Percentiles rank a stretch among this genome's conserved stretches.
Evolutionary conservation across 2,888 invertebrate species (phyloP).

Genomic region (Morpho achilles): DNA sequence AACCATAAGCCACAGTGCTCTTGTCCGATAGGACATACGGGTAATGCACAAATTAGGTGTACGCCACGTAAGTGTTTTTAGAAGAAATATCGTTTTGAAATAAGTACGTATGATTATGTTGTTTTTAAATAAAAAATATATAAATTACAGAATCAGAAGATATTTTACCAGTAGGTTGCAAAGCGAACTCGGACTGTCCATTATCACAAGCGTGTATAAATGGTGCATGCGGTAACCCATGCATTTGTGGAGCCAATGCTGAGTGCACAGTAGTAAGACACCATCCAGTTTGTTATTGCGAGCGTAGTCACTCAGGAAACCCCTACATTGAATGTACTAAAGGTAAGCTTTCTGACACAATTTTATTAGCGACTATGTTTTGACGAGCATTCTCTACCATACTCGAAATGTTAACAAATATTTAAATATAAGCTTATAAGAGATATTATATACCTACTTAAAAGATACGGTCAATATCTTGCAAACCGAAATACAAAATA

Average conservation of each 20-base stretch:
- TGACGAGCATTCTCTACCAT: too few species aligned
- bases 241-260: slow-evolving; percentile 90
- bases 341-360: slow-evolving; percentile 14
- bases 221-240: slow-evolving; percentile 88
- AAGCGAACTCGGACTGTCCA: slow-evolving; percentile 89
- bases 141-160: slow-evolving; percentile 67
- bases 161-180: slow-evolving; percentile 82
- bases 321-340: slow-evolving; percentile 42
- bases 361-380: too few species aligned
- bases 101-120: neutral
- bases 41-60: slow-evolving; percentile 85
- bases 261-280: slow-evolving; percentile 91
- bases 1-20: slow-evolving; percentile 87
- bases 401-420: too few species aligned
- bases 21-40: slow-evolving; percentile 88
- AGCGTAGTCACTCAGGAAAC: slow-evolving; percentile 90
- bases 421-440: too few species aligned
- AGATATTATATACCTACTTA: too few species aligned
- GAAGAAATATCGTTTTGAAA: slow-evolving; percentile 1
- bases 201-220: slow-evolving; percentile 91
- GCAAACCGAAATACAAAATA: too few species aligned
- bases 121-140: neutral
- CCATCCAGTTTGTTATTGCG: slow-evolving; percentile 91
- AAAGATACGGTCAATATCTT: too few species aligned
- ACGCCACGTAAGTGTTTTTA: slow-evolving; percentile 84